These are phyloP conservation scores for Drosophila lowei DNA, from an alignment of 1,140 invertebrate species.

Conservation along the genomic window DNA sequence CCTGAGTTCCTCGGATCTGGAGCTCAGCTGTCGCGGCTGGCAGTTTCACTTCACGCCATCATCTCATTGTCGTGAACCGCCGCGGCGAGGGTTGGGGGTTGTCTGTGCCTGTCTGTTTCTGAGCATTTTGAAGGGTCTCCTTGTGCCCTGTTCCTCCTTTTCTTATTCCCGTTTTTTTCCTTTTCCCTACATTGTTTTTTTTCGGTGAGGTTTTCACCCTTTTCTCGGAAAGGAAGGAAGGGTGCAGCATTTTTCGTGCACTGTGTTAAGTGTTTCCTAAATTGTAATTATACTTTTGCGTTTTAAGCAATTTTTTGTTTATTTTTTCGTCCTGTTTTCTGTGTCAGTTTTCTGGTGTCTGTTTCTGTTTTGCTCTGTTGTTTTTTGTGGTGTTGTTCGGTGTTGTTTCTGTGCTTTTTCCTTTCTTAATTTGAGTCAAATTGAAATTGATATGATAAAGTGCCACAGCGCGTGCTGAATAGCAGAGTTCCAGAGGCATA, in stretches of 20 bases:
- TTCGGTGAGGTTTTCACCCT: slow-evolving; percentile 36
- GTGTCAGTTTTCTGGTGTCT: too few species aligned
- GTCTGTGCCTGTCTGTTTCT: slow-evolving; percentile 39
- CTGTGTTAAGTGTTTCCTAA: slow-evolving; percentile 76
- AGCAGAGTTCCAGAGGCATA: slow-evolving; percentile 50
- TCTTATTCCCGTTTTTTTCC: slow-evolving; percentile 2
- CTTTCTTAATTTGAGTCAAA: slow-evolving; percentile 53
- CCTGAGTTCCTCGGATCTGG: slow-evolving; percentile 41
- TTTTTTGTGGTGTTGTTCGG: slow-evolving; percentile 10
- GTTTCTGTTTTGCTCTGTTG: too few species aligned
- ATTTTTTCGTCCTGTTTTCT: slow-evolving; percentile 9
- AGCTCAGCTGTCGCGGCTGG: slow-evolving; percentile 77
- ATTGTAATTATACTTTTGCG: slow-evolving; percentile 79
- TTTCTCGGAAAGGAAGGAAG: slow-evolving; percentile 25
- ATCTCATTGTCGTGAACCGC: background rate
- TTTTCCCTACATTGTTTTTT: slow-evolving; percentile 18
- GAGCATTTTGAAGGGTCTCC: slow-evolving; percentile 37
- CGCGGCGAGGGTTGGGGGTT: slow-evolving; percentile 18
- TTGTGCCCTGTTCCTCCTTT: slow-evolving; percentile 5
- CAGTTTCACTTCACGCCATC: slow-evolving; percentile 75
- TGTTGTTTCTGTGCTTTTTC: slow-evolving; percentile 17
- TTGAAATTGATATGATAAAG: slow-evolving; percentile 79
- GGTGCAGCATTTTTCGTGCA: slow-evolving; percentile 41
- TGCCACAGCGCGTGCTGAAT: slow-evolving; percentile 43
- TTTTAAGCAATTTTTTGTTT: slow-evolving; percentile 53